phyloP scores from a whole-genome alignment of 2,113 vertebrate species.

The Syrmaticus mikado region DNA sequence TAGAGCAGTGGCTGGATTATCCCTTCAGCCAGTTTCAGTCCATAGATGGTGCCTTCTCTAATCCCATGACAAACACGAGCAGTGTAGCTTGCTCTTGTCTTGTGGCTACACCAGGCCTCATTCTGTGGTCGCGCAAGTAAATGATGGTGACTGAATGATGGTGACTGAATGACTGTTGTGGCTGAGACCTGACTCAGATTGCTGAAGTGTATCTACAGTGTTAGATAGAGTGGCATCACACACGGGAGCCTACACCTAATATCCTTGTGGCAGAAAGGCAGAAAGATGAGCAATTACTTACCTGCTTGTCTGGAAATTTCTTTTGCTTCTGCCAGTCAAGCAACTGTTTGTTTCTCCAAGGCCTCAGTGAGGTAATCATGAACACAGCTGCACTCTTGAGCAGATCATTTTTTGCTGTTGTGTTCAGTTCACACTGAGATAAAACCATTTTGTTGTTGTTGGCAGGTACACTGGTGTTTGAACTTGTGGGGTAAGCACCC shows the following conservation, averaged over 20 bases:
- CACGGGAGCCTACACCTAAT: neutral
- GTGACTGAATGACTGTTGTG: neutral
- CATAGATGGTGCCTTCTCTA: neutral
- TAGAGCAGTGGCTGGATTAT: neutral
- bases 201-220: neutral
- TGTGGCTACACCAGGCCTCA: neutral
- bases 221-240: neutral
- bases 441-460: conserved; percentile 1
- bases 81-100: neutral
- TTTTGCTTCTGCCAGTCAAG: neutral
- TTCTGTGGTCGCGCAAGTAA: neutral
- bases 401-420: neutral
- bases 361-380: neutral
- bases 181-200: neutral
- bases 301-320: neutral
- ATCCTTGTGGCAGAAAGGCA: neutral
- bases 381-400: neutral
- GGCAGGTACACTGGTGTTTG: neutral
- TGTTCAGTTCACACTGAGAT: neutral
- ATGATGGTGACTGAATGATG: neutral
- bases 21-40: neutral
- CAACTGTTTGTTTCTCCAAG: neutral
- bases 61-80: neutral
- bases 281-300: neutral
- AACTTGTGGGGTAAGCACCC: neutral